Evolutionary conservation across 2,888 invertebrate genomes (phyloP).

Genomic region (Pteria penguin): DNA sequence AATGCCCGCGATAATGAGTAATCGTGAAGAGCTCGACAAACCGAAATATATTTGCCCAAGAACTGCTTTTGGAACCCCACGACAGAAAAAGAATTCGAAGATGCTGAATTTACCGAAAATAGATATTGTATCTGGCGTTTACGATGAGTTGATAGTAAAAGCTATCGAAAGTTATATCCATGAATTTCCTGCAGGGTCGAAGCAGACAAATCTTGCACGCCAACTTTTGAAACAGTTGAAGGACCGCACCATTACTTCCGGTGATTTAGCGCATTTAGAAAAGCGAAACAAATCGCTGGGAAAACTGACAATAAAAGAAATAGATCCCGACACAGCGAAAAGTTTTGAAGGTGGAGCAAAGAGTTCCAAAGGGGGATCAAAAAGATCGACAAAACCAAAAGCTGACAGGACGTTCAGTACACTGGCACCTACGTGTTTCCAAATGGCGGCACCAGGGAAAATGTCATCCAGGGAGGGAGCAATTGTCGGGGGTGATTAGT

Average conservation of each 20-base stretch:
- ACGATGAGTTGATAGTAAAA: conserved; percentile 67
- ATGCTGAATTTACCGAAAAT: conserved; percentile 66
- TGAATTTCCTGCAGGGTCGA: conserved; percentile 54
- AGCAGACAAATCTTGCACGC: conserved; percentile 54
- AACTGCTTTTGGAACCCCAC: conserved; percentile 17
- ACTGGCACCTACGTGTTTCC: conserved; percentile 55
- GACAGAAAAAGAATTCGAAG: conserved; percentile 12
- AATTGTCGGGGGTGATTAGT: not conserved
- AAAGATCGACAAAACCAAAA: conserved; percentile 21
- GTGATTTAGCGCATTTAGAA: conserved; percentile 26
- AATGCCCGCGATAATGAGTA: conserved; percentile 51
- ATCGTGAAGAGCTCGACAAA: conserved; percentile 9
- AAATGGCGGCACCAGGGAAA: conserved; percentile 60
- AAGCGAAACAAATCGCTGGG: conserved; percentile 4
- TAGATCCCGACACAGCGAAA: conserved; percentile 19
- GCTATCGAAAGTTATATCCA: conserved; percentile 66
- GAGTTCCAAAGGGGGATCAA: not conserved
- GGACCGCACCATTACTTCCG: conserved; percentile 33
- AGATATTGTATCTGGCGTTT: conserved; percentile 67
- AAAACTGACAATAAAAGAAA: conserved; percentile 30
- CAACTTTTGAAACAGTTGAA: conserved; percentile 55
- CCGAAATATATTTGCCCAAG: not conserved
- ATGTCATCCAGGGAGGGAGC: conserved; percentile 10
- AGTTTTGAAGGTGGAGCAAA: conserved; percentile 12
- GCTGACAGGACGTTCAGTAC: conserved; percentile 27